A percentile compares a stretch with the other conserved stretches of the same genome.
Conservation (phyloP, 2,797 vertebrate genomes). For the Neomorphus geoffroyi region DNA sequence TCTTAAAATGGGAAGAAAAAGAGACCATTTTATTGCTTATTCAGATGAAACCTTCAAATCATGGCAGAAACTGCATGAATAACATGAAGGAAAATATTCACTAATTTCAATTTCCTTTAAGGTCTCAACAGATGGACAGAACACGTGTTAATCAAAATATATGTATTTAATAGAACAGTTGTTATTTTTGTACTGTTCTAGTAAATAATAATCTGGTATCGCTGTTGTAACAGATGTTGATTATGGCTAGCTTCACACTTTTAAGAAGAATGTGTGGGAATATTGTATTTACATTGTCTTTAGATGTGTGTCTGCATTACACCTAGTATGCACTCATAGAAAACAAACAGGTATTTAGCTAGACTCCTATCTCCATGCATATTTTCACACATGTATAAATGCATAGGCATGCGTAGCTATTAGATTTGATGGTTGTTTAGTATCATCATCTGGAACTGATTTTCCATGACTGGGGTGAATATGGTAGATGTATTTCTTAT, state of each 20-base stretch:
- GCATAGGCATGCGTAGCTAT: not conserved
- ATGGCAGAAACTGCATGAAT: not conserved
- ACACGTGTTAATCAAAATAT: conserved; percentile 11
- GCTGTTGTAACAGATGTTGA: not conserved
- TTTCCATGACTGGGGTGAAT: not conserved
- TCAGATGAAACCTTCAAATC: not conserved
- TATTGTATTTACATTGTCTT: not conserved
- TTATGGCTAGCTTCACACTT: not conserved
- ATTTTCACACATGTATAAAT: not conserved
- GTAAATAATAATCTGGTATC: not conserved
- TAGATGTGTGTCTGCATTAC: not conserved
- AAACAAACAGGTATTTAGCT: not conserved
- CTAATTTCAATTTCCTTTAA: not conserved
- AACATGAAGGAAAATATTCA: not conserved
- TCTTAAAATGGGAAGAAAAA: not conserved
- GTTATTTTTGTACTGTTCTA: not conserved
- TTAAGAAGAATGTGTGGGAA: not conserved
- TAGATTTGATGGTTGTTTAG: not conserved
- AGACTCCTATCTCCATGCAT: not conserved
- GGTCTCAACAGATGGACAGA: conserved; percentile 10
- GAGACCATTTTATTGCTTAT: not conserved
- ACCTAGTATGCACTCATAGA: not conserved
- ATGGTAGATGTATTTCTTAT: not conserved
- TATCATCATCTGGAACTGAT: not conserved
- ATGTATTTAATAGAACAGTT: not conserved